These are phyloP conservation scores for Phrynocephalus guinanensis DNA, from an alignment of 2,797 vertebrate species.

Conservation along the genomic window DNA sequence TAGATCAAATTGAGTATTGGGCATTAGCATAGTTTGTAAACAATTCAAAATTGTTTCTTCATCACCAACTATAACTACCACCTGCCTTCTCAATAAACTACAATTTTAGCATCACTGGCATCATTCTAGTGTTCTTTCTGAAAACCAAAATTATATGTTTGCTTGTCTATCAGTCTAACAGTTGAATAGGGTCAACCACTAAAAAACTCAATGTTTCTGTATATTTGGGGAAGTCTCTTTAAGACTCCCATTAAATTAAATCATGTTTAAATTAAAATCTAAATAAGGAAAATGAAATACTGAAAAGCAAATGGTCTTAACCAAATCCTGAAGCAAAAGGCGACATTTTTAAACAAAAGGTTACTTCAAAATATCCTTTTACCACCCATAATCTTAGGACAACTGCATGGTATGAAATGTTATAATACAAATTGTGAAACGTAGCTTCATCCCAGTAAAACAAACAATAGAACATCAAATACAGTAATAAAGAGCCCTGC, in stretches of 20 bases:
- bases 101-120: background rate
- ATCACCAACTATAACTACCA: background rate
- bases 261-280: background rate
- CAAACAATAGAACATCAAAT: background rate
- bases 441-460: background rate
- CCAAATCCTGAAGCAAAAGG: background rate
- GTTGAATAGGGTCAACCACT: background rate
- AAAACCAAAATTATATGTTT: background rate
- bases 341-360: too few relatives aligned
- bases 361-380: background rate
- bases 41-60: background rate
- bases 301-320: background rate
- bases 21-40: background rate
- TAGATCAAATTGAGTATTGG: background rate
- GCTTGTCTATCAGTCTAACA: background rate
- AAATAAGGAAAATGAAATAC: background rate
- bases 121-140: too few relatives aligned
- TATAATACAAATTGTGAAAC: background rate
- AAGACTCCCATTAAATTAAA: background rate
- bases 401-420: background rate
- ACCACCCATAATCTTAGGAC: background rate
- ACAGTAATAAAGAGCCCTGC: background rate
- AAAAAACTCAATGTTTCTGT: background rate
- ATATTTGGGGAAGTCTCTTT: background rate
- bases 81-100: background rate